These are phyloP conservation scores for Ganaspis sp. DNA, from an alignment of 1,140 invertebrate species.

Conservation along the genomic window DNA sequence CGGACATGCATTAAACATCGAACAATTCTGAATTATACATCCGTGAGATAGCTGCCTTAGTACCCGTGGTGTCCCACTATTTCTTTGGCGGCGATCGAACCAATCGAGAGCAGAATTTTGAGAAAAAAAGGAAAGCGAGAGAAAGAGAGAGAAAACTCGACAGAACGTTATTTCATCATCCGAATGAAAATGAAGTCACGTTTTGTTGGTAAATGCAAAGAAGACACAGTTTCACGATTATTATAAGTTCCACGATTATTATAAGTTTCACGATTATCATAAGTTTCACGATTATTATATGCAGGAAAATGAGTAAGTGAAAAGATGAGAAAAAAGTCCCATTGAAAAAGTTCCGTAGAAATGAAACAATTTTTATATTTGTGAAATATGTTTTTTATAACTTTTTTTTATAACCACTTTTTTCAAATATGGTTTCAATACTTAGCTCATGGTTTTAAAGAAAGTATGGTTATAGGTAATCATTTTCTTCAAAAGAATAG, in stretches of 20 bases:
- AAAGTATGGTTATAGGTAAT: too few species aligned
- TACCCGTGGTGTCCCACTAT: slow-evolving; percentile 59
- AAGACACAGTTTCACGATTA: neutral
- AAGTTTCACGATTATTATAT: neutral
- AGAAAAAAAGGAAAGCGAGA: neutral
- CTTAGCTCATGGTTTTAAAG: too few species aligned
- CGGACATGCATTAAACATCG: slow-evolving; percentile 73
- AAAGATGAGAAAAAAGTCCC: too few species aligned
- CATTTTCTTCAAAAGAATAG: too few species aligned
- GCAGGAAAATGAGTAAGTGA: too few species aligned
- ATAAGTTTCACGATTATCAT: neutral
- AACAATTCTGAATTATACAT: slow-evolving; percentile 74
- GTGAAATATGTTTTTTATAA: too few species aligned
- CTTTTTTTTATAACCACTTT: too few species aligned
- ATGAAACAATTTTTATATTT: too few species aligned
- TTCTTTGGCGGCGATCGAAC: slow-evolving; percentile 62
- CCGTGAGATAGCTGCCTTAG: slow-evolving; percentile 59
- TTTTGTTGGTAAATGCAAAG: neutral
- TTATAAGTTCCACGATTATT: neutral
- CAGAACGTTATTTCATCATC: slow-evolving; percentile 18
- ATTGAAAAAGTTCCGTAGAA: too few species aligned
- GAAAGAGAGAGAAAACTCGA: neutral
- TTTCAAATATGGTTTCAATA: too few species aligned
- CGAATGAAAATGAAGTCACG: neutral
- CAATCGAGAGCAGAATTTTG: slow-evolving; percentile 37